These are phyloP conservation scores for Perccottus glenii DNA, from an alignment of 2,113 vertebrate species.

Conservation along the genomic window DNA sequence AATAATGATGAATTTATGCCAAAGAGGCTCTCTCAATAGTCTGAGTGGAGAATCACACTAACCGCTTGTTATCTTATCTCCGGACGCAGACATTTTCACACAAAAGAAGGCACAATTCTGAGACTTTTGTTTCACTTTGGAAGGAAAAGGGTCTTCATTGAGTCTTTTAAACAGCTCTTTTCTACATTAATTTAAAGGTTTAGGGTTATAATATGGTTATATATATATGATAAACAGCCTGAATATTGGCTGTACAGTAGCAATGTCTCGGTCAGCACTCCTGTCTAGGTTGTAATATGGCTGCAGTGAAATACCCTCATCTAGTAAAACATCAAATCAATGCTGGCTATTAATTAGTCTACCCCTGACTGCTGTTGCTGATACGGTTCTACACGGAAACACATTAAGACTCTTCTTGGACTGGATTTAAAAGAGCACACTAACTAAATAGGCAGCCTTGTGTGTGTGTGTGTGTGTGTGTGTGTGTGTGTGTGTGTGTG, in stretches of 20 bases:
- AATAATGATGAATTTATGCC: conserved; percentile 50
- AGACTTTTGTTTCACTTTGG: conserved; percentile 10
- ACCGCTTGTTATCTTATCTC: conserved; percentile 19
- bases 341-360: conserved; percentile 67
- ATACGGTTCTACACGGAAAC: conserved; percentile 28
- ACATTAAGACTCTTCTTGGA: conserved; percentile 6
- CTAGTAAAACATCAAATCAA: conserved; percentile 63
- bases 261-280: conserved; percentile 55
- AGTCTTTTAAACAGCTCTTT: neutral
- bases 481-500: too few species aligned
- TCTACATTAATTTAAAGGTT: conserved; percentile 16
- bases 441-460: neutral
- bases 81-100: conserved; percentile 19
- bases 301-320: conserved; percentile 50
- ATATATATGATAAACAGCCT: neutral
- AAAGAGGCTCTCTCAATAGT: conserved; percentile 30
- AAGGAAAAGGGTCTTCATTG: neutral
- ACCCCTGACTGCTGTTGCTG: conserved; percentile 35
- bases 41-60: conserved; percentile 29
- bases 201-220: neutral
- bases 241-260: conserved; percentile 3
- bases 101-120: conserved; percentile 12
- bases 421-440: conserved; percentile 17
- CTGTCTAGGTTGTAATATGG: conserved; percentile 22
- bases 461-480: too few species aligned